Conservation (phyloP, 2,113 vertebrate genomes). For the Macquaria ambigua region DNA sequence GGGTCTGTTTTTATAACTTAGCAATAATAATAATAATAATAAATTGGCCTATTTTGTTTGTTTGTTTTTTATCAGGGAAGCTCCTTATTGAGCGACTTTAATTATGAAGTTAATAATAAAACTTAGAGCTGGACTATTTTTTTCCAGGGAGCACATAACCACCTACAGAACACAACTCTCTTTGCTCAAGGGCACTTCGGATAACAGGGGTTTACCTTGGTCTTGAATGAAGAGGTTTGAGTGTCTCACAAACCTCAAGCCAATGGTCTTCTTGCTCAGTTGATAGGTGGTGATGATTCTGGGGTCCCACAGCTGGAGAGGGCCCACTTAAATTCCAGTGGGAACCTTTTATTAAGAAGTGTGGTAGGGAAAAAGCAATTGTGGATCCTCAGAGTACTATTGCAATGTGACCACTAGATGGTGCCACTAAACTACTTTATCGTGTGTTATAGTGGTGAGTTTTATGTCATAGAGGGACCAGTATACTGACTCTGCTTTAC, state of each 20-base stretch:
- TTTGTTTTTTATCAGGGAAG: too few species aligned
- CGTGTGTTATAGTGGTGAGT: background rate
- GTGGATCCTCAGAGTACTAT: background rate
- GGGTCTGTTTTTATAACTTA: background rate
- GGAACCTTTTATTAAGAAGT: background rate
- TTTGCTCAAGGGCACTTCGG: background rate
- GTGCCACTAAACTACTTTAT: slow-evolving; percentile 15
- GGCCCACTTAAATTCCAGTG: background rate
- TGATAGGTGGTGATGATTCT: background rate
- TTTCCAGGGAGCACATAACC: too few species aligned
- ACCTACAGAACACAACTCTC: background rate
- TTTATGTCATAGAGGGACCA: background rate
- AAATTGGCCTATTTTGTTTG: background rate
- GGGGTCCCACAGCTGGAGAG: background rate
- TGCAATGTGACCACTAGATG: slow-evolving; percentile 40
- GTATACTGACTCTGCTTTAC: background rate
- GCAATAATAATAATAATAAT: background rate
- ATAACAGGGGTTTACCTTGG: background rate
- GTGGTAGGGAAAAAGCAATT: background rate
- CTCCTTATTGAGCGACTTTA: background rate
- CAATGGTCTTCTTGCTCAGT: background rate
- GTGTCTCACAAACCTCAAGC: background rate
- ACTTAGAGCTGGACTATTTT: background rate
- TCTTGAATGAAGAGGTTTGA: background rate
- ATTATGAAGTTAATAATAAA: background rate